Evolutionary conservation across 1,140 invertebrate species (phyloP).

Genomic region (Hylaeus volcanicus): DNA sequence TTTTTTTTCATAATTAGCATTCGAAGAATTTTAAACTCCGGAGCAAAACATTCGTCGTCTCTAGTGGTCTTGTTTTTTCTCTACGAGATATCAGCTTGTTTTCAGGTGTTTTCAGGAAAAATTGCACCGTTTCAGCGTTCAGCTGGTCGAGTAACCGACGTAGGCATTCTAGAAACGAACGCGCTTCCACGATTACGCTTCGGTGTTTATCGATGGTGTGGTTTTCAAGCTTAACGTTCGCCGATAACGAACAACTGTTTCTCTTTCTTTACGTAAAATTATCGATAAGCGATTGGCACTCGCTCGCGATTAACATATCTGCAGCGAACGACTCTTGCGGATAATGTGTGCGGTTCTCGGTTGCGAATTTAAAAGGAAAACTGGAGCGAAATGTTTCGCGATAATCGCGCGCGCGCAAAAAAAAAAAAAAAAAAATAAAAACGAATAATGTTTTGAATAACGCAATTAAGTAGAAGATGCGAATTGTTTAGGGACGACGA

Average conservation of each 20-base stretch:
- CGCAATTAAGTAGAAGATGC: background rate
- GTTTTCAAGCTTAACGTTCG: no score
- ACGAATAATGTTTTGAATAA: no score
- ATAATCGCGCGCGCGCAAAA: no score
- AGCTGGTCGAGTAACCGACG: background rate
- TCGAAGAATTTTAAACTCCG: no score
- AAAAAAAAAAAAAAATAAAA: no score
- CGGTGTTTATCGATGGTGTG: background rate
- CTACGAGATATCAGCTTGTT: no score
- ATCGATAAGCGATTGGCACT: background rate
- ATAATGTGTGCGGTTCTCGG: background rate
- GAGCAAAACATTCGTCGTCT: no score
- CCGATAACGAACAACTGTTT: conserved; percentile 21
- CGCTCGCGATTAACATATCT: background rate
- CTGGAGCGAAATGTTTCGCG: no score
- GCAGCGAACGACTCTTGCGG: no score
- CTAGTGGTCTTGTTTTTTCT: no score
- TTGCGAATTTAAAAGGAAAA: background rate
- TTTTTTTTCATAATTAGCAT: no score
- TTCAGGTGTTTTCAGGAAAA: background rate
- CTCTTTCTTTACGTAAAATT: background rate
- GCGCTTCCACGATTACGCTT: background rate
- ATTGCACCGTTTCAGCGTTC: background rate
- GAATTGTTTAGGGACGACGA: conserved; percentile 68
- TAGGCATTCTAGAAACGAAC: background rate